These are phyloP conservation scores for Danio tinwini DNA, from an alignment of 2,797 vertebrate species.

Conservation along the genomic window DNA sequence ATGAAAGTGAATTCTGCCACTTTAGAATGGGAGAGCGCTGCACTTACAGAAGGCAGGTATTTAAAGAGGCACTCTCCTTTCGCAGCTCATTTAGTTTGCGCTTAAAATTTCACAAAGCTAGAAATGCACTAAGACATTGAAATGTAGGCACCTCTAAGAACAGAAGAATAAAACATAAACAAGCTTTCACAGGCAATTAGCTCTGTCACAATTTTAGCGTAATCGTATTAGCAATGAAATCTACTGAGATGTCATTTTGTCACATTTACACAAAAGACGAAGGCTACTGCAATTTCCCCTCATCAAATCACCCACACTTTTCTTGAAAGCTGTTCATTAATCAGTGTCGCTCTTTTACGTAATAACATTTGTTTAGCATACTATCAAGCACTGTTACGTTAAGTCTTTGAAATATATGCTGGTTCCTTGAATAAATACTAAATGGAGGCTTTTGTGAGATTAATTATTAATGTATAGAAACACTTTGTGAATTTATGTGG, in stretches of 20 bases:
- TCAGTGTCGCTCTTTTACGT: neutral
- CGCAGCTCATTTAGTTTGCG: slow-evolving; percentile 38
- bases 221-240: slow-evolving; percentile 13
- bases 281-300: slow-evolving; percentile 27
- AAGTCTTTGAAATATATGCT: neutral
- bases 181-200: slow-evolving; percentile 42
- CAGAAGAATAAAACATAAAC: slow-evolving; percentile 40
- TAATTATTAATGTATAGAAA: neutral
- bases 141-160: slow-evolving; percentile 31
- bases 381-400: neutral
- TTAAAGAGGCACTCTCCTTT: slow-evolving; percentile 43
- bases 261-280: slow-evolving; percentile 38
- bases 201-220: slow-evolving; percentile 16
- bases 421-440: neutral
- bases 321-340: slow-evolving; percentile 21
- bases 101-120: slow-evolving; percentile 32
- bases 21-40: neutral
- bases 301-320: slow-evolving; percentile 3
- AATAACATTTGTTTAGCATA: slow-evolving; percentile 13
- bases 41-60: slow-evolving; percentile 39
- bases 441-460: neutral
- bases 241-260: slow-evolving; percentile 17
- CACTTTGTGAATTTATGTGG: neutral
- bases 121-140: slow-evolving; percentile 29
- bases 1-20: slow-evolving; percentile 23